phyloP scores from a whole-genome alignment of 2,797 vertebrate species.

The Sebastes ruberrimus region DNA sequence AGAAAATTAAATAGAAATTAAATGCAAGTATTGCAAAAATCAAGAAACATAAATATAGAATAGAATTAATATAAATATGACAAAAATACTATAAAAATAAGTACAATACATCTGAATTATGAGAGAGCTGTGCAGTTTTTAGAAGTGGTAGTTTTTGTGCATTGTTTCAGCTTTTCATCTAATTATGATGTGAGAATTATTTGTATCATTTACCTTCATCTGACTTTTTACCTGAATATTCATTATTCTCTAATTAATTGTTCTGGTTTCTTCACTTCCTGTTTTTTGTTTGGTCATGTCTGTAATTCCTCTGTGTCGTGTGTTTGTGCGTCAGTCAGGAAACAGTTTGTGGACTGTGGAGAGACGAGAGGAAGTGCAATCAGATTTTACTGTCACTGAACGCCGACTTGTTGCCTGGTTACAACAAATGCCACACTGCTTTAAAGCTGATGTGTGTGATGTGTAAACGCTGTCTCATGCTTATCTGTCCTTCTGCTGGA shows the following conservation, averaged over 20 bases:
- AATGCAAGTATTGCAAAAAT: no score
- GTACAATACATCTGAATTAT: neutral
- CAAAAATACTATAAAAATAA: neutral
- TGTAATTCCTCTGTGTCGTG: neutral
- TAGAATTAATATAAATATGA: no score
- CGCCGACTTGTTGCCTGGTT: constrained; percentile 21
- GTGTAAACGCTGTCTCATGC: constrained; percentile 1
- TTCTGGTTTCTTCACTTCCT: neutral
- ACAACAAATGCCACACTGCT: neutral
- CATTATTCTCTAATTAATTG: neutral
- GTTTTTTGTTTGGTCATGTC: neutral
- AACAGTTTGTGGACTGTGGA: neutral
- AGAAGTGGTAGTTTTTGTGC: neutral
- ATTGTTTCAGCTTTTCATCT: neutral
- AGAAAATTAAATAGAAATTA: no score
- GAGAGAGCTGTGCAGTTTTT: neutral
- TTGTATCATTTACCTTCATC: neutral
- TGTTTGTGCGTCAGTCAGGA: constrained; percentile 3
- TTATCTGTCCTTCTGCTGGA: neutral
- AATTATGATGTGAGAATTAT: neutral
- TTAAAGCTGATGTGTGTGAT: neutral
- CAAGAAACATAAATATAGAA: no score
- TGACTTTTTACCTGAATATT: neutral
- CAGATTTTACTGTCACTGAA: constrained; percentile 12
- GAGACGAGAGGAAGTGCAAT: constrained; percentile 1